Percentiles rank a stretch among this genome's conserved stretches.
These are phyloP conservation scores for Andricus curvator DNA, from an alignment of 2,888 invertebrate genomes.

Conservation along the genomic window DNA sequence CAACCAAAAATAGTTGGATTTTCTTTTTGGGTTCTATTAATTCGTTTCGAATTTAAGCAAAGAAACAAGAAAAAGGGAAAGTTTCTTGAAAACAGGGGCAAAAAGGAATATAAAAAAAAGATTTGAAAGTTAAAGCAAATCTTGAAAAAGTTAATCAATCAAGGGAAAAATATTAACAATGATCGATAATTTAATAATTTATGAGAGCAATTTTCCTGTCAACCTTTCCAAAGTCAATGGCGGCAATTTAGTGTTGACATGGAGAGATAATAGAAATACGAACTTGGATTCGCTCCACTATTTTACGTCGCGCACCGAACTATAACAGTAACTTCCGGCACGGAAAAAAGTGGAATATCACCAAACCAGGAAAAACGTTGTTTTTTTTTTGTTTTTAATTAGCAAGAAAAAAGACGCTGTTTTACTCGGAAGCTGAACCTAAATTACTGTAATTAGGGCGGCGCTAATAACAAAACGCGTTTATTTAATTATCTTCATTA, in stretches of 20 bases:
- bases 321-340: constrained; percentile 31
- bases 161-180: not conserved
- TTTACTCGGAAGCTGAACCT: not conserved
- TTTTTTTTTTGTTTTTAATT: constrained; percentile 31
- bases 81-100: too few relatives aligned
- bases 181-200: not conserved
- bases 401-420: not conserved
- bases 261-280: not conserved
- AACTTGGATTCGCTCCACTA: constrained; percentile 20
- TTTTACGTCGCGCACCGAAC: constrained; percentile 36
- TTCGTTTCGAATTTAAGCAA: too few relatives aligned
- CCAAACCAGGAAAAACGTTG: too few relatives aligned
- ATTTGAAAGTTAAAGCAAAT: not conserved
- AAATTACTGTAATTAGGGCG: constrained; percentile 14
- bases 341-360: not conserved
- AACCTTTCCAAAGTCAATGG: not conserved
- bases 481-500: constrained; percentile 21
- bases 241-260: constrained; percentile 2
- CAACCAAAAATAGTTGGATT: too few relatives aligned
- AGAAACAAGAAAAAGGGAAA: too few relatives aligned
- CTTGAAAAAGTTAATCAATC: not conserved
- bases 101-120: too few relatives aligned
- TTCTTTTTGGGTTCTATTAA: too few relatives aligned
- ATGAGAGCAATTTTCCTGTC: not conserved
- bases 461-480: not conserved